phyloP scores from a whole-genome alignment of 92 coral and sea anemone species.

The Diadumene lineata region DNA sequence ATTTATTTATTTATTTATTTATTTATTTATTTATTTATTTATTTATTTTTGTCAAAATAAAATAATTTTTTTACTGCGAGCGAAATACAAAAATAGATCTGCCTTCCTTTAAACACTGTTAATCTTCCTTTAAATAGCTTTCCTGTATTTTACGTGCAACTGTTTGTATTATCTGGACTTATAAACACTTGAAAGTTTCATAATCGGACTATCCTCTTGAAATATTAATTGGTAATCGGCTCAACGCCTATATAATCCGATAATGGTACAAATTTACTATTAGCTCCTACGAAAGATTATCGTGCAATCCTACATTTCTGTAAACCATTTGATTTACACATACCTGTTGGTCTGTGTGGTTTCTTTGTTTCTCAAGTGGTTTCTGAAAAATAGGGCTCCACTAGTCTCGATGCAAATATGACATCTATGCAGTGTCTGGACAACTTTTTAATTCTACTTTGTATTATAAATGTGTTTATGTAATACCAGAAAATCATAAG shows the following conservation, averaged over 20 bases:
- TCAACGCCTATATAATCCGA: conserved; percentile 18
- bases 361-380: neutral
- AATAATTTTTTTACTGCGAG: no score
- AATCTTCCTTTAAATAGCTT: neutral
- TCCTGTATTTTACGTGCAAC: neutral
- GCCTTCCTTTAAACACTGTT: no score
- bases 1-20: no score
- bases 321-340: conserved; percentile 22
- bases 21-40: no score
- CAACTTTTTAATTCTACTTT: neutral
- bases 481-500: no score
- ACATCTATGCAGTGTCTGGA: neutral
- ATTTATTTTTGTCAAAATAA: no score
- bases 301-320: neutral
- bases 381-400: neutral
- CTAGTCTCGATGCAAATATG: neutral
- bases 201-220: conserved; percentile 27
- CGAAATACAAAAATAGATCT: no score
- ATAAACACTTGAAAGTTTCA: conserved; percentile 7
- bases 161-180: conserved; percentile 24
- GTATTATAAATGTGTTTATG: no score
- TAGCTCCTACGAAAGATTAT: no score
- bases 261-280: no score
- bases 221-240: conserved; percentile 10
- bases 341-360: neutral